Evolutionary conservation across 2,113 vertebrate species (phyloP).

Genomic region (Corvus cornix): DNA sequence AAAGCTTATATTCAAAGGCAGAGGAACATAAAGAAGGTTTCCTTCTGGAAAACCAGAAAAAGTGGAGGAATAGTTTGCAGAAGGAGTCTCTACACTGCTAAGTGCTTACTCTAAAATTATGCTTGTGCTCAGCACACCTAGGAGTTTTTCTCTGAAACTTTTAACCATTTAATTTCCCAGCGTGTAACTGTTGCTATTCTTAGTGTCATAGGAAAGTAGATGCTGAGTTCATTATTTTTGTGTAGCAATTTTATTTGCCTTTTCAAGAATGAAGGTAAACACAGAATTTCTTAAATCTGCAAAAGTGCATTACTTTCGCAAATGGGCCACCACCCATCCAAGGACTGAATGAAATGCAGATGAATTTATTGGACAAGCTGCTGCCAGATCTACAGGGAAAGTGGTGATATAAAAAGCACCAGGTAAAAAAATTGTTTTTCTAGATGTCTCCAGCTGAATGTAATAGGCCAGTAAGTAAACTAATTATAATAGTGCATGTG

Average conservation of each 20-base stretch:
- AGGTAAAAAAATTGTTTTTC: not conserved
- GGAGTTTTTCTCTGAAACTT: not conserved
- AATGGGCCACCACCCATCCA: not conserved
- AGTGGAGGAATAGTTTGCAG: not conserved
- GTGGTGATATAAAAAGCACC: not conserved
- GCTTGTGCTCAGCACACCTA: fast-evolving
- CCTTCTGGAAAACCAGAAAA: not conserved
- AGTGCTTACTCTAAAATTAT: not conserved
- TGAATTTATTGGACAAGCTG: not conserved
- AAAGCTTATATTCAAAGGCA: not conserved
- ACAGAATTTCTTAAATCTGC: not conserved
- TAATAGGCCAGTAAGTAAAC: not conserved
- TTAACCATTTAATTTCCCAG: not conserved
- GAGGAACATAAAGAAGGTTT: not conserved
- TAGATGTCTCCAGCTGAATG: not conserved
- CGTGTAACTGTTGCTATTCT: not conserved
- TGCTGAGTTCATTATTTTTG: not conserved
- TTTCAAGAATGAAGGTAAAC: not conserved
- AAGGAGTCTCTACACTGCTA: not conserved
- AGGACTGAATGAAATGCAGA: not conserved
- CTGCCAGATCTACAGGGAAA: not conserved
- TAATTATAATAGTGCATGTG: not conserved
- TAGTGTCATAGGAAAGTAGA: not conserved
- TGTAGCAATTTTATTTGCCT: not conserved
- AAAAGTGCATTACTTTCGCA: not conserved